phyloP scores from a whole-genome alignment of 2,888 invertebrate species.

The Epinotia brunnichana region DNA sequence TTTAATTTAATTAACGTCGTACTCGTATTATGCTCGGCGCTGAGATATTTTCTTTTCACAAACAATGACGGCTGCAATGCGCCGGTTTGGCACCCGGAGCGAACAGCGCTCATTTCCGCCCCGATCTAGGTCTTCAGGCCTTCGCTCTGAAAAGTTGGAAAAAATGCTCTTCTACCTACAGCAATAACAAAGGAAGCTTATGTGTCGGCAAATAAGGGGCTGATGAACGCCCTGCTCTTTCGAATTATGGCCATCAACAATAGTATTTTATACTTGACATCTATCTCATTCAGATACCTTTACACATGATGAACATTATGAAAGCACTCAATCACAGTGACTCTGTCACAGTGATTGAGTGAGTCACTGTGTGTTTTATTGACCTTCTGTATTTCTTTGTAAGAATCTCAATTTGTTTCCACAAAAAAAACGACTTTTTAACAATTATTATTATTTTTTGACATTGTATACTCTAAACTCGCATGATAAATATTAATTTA shows the following conservation, averaged over 20 bases:
- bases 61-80: slow-evolving; percentile 23
- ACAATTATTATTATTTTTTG: too few relatives aligned
- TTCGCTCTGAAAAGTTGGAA: not conserved
- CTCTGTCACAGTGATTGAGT: too few relatives aligned
- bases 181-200: slow-evolving; percentile 9
- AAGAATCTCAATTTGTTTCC: too few relatives aligned
- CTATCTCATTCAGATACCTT: too few relatives aligned
- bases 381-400: too few relatives aligned
- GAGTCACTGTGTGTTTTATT: too few relatives aligned
- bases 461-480: too few relatives aligned
- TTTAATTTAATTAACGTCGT: not conserved
- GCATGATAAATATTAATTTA: too few relatives aligned
- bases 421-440: too few relatives aligned
- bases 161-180: slow-evolving; percentile 8
- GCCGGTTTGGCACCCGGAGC: slow-evolving; percentile 16
- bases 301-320: too few relatives aligned
- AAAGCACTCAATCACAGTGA: not conserved
- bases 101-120: slow-evolving; percentile 35
- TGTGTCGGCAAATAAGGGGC: not conserved
- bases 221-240: not conserved
- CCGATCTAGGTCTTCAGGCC: slow-evolving; percentile 31
- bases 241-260: not conserved
- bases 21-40: slow-evolving; percentile 5
- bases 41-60: slow-evolving; percentile 22
- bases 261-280: not conserved